Evolutionary conservation across 64 coral and sea anemone genomes (phyloP), one percentile per base, ranked within the genome.

Genomic region (Montipora efflorescens): DNA sequence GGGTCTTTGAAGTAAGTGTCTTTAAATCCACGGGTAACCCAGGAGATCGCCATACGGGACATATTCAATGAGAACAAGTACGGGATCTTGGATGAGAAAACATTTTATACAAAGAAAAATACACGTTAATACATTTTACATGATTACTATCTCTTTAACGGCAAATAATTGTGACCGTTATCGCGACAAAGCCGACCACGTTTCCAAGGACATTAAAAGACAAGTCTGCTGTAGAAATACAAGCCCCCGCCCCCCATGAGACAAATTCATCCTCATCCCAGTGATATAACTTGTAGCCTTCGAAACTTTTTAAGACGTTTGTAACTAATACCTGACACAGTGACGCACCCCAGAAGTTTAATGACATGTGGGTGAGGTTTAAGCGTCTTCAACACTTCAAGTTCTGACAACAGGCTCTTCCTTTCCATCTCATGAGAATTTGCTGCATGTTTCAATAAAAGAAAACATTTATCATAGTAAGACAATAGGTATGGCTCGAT

Each of bases 1-100:
- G 94, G 90, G 66, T 91, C 94, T 45, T 87, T 86, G 66, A 81
- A 95, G 75, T 91, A 91, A 6, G 83, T 80, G 52, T 95, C 94
- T n/a, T 72, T 81, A 28, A 95, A 79, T 45, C 90, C 90, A 22
- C 94, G 94, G 75, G 84, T 91, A 92, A 14, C 90, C 90, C 68
- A 88, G 90, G 48, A 95, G 94, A 80, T 95, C 94, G 8, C 94
- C 90, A 75, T 91, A 73, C 48, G 84, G 89, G 61, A 81, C 77
- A 64, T 92, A 92, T 76, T 95, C 94, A 16, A 90, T 95, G 0
- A 95, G 21, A 1, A 92, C 94, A 46, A 67, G 14, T 16, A 92
- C 48, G 52, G 83, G 94, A 10, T 91, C 94, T 95, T 69, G 1
- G 66, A 90, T 19, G 25, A 8, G 10, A 23, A 71, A 13, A 75